These are phyloP conservation scores for Apaloderma vittatum DNA, from an alignment of 2,113 vertebrate genomes.

Conservation along the genomic window DNA sequence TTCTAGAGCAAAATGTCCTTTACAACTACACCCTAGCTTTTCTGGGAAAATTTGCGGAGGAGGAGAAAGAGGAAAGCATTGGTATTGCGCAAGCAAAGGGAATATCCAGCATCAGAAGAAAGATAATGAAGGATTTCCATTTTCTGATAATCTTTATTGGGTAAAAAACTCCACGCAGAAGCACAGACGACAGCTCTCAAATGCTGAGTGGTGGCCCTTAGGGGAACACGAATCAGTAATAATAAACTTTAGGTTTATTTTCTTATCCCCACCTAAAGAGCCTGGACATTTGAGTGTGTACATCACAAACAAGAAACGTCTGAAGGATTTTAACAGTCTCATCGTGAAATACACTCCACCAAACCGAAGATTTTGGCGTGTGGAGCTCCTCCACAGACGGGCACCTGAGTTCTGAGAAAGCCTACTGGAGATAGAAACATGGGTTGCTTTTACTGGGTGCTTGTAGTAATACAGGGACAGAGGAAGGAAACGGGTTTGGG, in stretches of 20 bases:
- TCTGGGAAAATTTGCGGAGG: neutral
- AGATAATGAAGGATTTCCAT: neutral
- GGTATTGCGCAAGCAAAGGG: neutral
- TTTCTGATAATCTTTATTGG: neutral
- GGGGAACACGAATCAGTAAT: neutral
- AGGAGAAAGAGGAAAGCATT: neutral
- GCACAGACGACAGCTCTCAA: neutral
- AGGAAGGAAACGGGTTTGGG: constrained; percentile 52
- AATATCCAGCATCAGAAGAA: neutral
- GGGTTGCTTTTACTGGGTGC: neutral
- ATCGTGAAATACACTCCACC: neutral
- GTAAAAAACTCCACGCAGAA: neutral
- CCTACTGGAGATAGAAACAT: neutral
- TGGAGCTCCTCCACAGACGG: neutral
- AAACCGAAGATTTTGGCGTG: neutral
- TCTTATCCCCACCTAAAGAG: neutral
- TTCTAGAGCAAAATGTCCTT: neutral
- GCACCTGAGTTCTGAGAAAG: neutral
- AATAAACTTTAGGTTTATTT: neutral
- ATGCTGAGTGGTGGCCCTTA: neutral
- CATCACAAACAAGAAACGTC: neutral
- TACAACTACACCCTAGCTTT: neutral
- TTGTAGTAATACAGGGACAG: neutral
- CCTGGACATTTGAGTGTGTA: neutral
- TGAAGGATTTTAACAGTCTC: neutral